Percentiles rank a stretch among this genome's conserved stretches.
Evolutionary conservation across 2,113 vertebrate genomes (phyloP).

Genomic region (Pterocles gutturalis): DNA sequence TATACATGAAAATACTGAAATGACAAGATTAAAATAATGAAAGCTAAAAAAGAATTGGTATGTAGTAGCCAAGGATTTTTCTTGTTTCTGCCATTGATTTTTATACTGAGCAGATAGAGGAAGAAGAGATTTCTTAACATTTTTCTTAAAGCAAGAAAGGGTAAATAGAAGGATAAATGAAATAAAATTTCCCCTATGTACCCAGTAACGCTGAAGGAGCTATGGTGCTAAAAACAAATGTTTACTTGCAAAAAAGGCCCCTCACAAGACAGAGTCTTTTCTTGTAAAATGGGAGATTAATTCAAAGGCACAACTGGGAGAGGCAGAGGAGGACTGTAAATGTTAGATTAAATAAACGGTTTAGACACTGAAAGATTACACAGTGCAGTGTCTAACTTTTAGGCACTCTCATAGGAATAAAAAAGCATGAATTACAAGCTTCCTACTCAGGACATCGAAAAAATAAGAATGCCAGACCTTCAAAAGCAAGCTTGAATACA

Average conservation of each 20-base stretch:
- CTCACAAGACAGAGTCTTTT: neutral
- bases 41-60: neutral
- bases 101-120: neutral
- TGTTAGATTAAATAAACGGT: neutral
- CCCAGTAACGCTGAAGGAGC: neutral
- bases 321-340: neutral
- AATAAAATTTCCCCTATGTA: neutral
- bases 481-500: neutral
- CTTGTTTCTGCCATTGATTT: neutral
- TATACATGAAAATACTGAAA: neutral
- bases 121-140: neutral
- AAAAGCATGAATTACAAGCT: neutral
- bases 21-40: neutral
- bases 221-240: neutral
- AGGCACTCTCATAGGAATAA: neutral
- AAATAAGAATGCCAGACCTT: neutral
- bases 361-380: neutral
- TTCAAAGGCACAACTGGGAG: neutral
- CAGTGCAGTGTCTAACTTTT: neutral
- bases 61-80: neutral
- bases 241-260: neutral
- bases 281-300: slow-evolving; percentile 9
- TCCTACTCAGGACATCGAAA: neutral
- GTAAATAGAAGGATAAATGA: neutral
- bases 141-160: neutral